Base-by-base conservation (phyloP, 2,888 invertebrate genomes). In the Hypolimnas misippus region DNA sequence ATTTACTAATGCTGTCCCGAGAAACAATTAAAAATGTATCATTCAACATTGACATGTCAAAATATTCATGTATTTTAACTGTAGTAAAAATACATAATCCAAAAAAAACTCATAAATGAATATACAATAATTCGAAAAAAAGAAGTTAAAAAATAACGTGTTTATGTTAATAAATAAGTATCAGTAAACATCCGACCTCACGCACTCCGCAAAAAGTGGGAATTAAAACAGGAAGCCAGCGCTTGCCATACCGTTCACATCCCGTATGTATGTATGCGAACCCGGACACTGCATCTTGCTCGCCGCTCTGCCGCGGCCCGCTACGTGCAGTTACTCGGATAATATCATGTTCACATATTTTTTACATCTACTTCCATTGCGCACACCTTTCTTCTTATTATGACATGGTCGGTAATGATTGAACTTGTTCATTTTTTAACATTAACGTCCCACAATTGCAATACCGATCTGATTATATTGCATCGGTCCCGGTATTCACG, bases 281-380 rank as follows among this genome's bases (percentile, higher is more conserved):
- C 83, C 83, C 86, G 86, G 84, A 85, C 84, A 80, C 84, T 82
- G 80, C 78, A 74, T 74, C 83, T 78, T 73, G 82, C 79, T 76
- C 68, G 72, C 73, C 76, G 57, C 73, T 80, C 80, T 79, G 77
- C 74, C 79, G 78, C 82, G 70, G 82, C 76, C 77, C 77, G 78
- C 83, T 81, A 82, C 84, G 82, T 82, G 79, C 81, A 82, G 80
- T 79, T 76, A 52, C 52, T 35, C 35, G 33, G 49, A 29, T 52
- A 35, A 52, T 52, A 52, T 49, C 29, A 42, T 49, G 25, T 49
- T 29, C 49, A 49, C 49, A 29, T 49, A 14, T 29, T 49, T 49
- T 49, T 49, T 29, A 14, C 49, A 29, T 49, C 10, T 16, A 29
- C 25, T n/a, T 29, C 29, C 29, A 49, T 49, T 14, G 25, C 29